These are phyloP conservation scores for Celastrina argiolus DNA, from an alignment of 2,888 invertebrate genomes.

Conservation along the genomic window DNA sequence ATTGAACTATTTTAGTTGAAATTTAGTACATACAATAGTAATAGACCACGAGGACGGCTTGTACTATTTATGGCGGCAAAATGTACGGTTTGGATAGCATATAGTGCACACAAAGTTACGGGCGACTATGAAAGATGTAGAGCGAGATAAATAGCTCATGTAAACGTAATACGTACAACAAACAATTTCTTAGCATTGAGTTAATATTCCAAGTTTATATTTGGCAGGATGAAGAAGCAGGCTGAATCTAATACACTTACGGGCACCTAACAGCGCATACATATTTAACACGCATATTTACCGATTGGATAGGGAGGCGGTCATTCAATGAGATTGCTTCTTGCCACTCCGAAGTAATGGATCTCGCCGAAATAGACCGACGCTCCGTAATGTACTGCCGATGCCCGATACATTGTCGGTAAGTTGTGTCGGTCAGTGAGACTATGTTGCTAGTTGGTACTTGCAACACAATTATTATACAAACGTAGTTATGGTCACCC, in stretches of 20 bases:
- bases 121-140: neutral
- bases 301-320: conserved; percentile 73
- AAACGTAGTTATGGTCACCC: too few species aligned
- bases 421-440: conserved; percentile 5
- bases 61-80: too few species aligned
- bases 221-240: conserved; percentile 74
- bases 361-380: conserved; percentile 76
- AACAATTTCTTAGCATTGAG: neutral
- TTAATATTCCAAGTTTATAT: conserved; percentile 22
- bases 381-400: conserved; percentile 42
- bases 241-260: conserved; percentile 77
- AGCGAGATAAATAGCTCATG: neutral
- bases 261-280: conserved; percentile 73
- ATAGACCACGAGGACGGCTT: too few species aligned
- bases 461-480: neutral
- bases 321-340: conserved; percentile 80
- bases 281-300: conserved; percentile 79
- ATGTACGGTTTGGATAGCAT: too few species aligned
- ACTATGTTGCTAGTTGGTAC: neutral
- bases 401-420: conserved; percentile 14
- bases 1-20: too few species aligned
- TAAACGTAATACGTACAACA: neutral
- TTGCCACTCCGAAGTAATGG: conserved; percentile 77
- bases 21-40: too few species aligned
- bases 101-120: too few species aligned